Base-by-base conservation (phyloP, 2,113 vertebrate genomes). In the Cygnus atratus region DNA sequence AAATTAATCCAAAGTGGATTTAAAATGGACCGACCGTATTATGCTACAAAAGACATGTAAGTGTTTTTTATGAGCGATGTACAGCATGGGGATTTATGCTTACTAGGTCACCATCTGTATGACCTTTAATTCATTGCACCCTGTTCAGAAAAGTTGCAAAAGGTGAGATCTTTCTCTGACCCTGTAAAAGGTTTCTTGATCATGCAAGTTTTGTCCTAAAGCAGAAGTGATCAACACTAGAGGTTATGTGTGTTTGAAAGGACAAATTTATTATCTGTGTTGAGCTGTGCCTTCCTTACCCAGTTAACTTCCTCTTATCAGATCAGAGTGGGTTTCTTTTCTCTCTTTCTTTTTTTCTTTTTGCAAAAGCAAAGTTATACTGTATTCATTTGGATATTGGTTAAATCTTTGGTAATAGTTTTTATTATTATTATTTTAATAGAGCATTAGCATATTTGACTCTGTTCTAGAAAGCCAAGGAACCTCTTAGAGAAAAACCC, bases 11-110 rank as follows among this genome's bases (percentile, higher is more conserved):
- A 98, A 91, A 98, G 96, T 84, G 99, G 99, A 67, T 99, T 99
- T 97, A 98, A 99, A 97, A 99, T 99, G 99, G 99, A 99, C 54
- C 98, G 98, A 88, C 99, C 99, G 0, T 99, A 99, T 97, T 99
- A 99, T 66, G 98, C 99, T 74, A 98, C 97, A 3, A 98, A 99
- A 91, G 97, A 98, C 44, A 95, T 99, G 99, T 99, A 98, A 97
- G 99, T 98, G 12, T 55, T 19, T 63, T 71, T 88, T 37, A 28
- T 54, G 33, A 68, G 6, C 35, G 31, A 50, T 44, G 17, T 8
- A 25, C 24, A 78, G 19, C 20, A 12, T 29, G 13, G 41, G 8
- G 57, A 48, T 85, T 85, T 81, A 9, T 54, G 29, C 17, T 74
- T 63, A 35, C 12, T 55, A 44, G 2, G 21, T 74, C 59, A 50